Percentiles rank a stretch among this genome's conserved stretches.
phyloP scores from a whole-genome alignment of 2,113 vertebrate species.

The Sigmodon hispidus region DNA sequence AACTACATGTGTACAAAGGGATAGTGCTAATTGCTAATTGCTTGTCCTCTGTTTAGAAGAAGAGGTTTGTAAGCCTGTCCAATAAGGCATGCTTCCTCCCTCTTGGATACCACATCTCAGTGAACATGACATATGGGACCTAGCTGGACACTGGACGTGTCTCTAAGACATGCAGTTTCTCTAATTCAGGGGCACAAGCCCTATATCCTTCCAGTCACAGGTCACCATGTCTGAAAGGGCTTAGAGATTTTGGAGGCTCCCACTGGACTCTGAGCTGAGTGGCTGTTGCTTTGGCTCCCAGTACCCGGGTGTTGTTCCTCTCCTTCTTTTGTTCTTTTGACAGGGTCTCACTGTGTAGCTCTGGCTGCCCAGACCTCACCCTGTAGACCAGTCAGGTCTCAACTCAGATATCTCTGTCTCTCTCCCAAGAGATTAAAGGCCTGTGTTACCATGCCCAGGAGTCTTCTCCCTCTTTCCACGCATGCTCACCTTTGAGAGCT shows the following conservation, averaged over 20 bases:
- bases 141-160: background rate
- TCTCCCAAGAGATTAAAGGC: background rate
- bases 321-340: background rate
- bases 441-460: background rate
- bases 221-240: background rate
- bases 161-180: background rate
- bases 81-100: fast-evolving
- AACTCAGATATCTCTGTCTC: background rate
- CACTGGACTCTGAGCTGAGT: background rate
- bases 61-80: fast-evolving
- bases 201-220: no score
- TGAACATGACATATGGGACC: background rate
- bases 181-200: background rate
- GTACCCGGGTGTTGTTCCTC: background rate
- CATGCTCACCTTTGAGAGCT: background rate
- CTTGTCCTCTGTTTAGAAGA: background rate
- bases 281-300: fast-evolving
- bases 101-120: fast-evolving
- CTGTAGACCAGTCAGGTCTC: background rate
- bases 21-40: fast-evolving
- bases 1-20: background rate
- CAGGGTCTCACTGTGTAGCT: background rate
- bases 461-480: background rate
- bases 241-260: no score
- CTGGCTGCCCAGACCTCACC: background rate